Conservation (phyloP, 2,888 invertebrate species). For the Anarsia innoxiella region DNA sequence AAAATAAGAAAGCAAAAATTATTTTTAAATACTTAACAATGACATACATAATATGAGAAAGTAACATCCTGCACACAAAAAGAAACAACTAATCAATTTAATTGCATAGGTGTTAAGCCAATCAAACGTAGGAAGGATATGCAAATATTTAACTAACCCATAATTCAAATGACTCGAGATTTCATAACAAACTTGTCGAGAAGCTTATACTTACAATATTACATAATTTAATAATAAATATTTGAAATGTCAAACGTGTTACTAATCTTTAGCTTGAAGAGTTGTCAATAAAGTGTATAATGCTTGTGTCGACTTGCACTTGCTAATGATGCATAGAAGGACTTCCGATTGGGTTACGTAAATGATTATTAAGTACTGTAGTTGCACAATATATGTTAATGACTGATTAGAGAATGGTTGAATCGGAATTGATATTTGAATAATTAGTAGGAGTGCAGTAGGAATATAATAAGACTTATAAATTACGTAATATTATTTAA, state of each 20-base stretch:
- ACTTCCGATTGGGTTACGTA: constrained; percentile 29
- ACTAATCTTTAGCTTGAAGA: constrained; percentile 25
- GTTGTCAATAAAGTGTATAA: no score
- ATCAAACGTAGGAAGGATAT: constrained; percentile 5
- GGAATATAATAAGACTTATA: no score
- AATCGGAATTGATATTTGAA: no score
- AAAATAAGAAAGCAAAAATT: constrained; percentile 23
- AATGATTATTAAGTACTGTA: constrained; percentile 17
- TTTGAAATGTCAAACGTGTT: constrained; percentile 31
- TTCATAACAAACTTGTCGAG: constrained; percentile 4
- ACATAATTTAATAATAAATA: constrained; percentile 25
- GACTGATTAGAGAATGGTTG: no score
- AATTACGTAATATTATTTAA: no score
- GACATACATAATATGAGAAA: constrained; percentile 1
- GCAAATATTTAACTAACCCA: constrained; percentile 3
- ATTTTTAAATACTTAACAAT: no score
- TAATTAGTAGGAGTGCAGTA: no score
- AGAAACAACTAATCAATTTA: not conserved
- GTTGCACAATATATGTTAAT: no score
- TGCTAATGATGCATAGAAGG: no score
- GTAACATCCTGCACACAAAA: not conserved
- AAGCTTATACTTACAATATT: constrained; percentile 17
- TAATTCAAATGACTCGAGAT: not conserved
- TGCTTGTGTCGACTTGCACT: no score
- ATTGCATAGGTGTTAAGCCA: constrained; percentile 1